Evolutionary conservation across 1,140 invertebrate species (phyloP).

Genomic region (Trichonephila inaurata): DNA sequence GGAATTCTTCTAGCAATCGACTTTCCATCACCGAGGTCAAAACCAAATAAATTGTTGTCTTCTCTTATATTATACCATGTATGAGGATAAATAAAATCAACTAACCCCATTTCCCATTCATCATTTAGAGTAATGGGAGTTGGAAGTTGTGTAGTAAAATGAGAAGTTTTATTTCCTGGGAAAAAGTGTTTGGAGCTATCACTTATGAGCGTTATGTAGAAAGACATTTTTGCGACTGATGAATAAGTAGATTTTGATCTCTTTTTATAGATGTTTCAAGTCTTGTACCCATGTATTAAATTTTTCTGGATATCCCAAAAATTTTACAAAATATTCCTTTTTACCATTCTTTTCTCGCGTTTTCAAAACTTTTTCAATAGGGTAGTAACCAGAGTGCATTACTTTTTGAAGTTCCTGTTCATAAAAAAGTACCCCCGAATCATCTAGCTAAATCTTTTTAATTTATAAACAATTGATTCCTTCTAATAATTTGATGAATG

Average conservation of each 20-base stretch:
- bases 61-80: conserved; percentile 2
- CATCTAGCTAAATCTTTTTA: neutral
- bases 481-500: too few species aligned
- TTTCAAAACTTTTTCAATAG: neutral
- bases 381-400: neutral
- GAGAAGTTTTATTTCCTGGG: conserved; percentile 22
- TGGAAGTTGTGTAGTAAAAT: neutral
- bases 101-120: conserved; percentile 6
- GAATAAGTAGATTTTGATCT: neutral
- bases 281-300: neutral
- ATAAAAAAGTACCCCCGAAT: conserved; percentile 14
- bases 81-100: neutral
- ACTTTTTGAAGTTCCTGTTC: conserved; percentile 26
- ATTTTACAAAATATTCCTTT: neutral
- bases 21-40: too few species aligned
- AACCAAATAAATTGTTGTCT: neutral
- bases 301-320: neutral
- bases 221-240: neutral
- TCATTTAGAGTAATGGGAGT: neutral
- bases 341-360: neutral
- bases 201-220: too few species aligned
- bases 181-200: too few species aligned
- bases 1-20: neutral
- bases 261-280: neutral
- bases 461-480: conserved; percentile 6